Percentiles rank a stretch among this genome's conserved stretches.
phyloP scores from a whole-genome alignment of 2,797 vertebrate species.

The Lutjanus argentimaculatus region DNA sequence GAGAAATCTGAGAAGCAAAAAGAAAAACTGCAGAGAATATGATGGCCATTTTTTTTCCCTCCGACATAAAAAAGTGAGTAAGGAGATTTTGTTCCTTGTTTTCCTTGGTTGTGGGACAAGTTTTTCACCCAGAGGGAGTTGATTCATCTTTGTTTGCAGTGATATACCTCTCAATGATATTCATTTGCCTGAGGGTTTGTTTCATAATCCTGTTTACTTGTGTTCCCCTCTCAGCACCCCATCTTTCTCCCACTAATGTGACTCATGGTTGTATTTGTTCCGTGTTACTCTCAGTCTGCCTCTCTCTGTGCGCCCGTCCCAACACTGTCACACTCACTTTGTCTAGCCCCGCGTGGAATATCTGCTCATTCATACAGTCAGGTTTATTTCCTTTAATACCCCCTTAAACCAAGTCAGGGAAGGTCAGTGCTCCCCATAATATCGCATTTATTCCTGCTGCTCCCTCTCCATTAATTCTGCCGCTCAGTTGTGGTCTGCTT shows the following conservation, averaged over 20 bases:
- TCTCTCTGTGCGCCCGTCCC: conserved; percentile 44
- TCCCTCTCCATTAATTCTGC: conserved; percentile 42
- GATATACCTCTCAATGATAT: conserved; percentile 74
- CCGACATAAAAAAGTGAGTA: conserved; percentile 35
- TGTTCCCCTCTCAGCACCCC: conserved; percentile 68
- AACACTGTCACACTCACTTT: conserved; percentile 59
- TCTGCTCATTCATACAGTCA: conserved; percentile 60
- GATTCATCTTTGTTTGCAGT: conserved; percentile 80
- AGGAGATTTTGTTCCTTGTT: conserved; percentile 42
- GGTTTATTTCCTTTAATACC: conserved; percentile 58
- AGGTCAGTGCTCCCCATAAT: conserved; percentile 38
- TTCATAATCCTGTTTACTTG: conserved; percentile 86
- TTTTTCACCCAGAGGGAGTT: conserved; percentile 63
- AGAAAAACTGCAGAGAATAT: conserved; percentile 23
- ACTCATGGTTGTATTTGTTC: conserved; percentile 81
- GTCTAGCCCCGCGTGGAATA: conserved; percentile 54
- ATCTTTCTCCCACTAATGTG: conserved; percentile 80
- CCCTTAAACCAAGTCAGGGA: conserved; percentile 40
- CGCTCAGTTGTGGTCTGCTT: conserved; percentile 20
- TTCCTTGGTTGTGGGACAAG: conserved; percentile 48
- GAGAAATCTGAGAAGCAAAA: background rate
- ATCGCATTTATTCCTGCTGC: conserved; percentile 39
- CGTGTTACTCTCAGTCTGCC: conserved; percentile 58
- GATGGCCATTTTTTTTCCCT: conserved; percentile 24
- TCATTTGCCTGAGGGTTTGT: conserved; percentile 80